A percentile compares a stretch with the other conserved stretches of the same genome.
Evolutionary conservation across 2,113 vertebrate species (phyloP).

Genomic region (Prunella himalayana): DNA sequence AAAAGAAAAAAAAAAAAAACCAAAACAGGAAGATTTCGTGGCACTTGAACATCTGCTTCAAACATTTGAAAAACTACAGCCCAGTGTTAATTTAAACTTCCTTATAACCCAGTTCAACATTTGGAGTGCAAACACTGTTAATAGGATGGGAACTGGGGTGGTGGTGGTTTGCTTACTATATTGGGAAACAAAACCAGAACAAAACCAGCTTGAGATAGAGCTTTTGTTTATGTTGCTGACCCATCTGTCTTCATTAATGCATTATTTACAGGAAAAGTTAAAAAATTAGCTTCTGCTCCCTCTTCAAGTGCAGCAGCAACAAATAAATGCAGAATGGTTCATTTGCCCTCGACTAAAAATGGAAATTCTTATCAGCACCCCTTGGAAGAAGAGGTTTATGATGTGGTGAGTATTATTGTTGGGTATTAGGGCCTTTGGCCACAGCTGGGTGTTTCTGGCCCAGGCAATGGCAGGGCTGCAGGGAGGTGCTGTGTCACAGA

Average conservation of each 20-base stretch:
- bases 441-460: neutral
- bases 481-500: neutral
- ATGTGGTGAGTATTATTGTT: neutral
- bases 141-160: slow-evolving; percentile 60
- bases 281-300: slow-evolving; percentile 50
- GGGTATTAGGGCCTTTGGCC: neutral
- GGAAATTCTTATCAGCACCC: slow-evolving; percentile 42
- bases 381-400: slow-evolving; percentile 11
- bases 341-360: slow-evolving; percentile 25
- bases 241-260: slow-evolving; percentile 74
- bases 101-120: slow-evolving; percentile 67
- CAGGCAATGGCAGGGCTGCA: neutral
- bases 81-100: slow-evolving; percentile 76
- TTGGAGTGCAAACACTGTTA: slow-evolving; percentile 65
- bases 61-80: slow-evolving; percentile 69
- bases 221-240: slow-evolving; percentile 71
- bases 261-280: slow-evolving; percentile 67
- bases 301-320: slow-evolving; percentile 12
- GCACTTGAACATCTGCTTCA: slow-evolving; percentile 67
- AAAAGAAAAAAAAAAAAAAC: fast-evolving
- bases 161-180: slow-evolving; percentile 73
- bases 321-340: neutral
- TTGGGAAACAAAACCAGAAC: slow-evolving; percentile 71
- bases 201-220: slow-evolving; percentile 66
- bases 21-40: slow-evolving; percentile 28